Percentiles rank a stretch among this genome's conserved stretches.
Conservation (phyloP, 2,797 vertebrate species). For the Benthosema pterotum region DNA sequence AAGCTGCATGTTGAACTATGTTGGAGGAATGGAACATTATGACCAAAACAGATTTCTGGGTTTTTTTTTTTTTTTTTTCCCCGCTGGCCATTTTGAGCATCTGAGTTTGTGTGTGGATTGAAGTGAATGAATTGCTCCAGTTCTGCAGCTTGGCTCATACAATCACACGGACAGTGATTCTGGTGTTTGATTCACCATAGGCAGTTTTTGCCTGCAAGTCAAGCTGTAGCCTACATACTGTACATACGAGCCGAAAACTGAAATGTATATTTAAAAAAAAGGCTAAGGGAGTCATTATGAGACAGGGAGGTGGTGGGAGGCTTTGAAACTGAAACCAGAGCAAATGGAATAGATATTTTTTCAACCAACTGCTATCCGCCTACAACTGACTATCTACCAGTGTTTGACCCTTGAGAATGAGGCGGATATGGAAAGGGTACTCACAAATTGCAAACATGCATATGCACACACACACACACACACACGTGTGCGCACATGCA, state of each 20-base stretch:
- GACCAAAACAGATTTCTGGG: conserved; percentile 20
- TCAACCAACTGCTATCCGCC: conserved; percentile 69
- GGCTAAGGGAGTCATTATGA: conserved; percentile 72
- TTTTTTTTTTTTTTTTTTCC: too few relatives aligned
- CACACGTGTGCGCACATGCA: not conserved
- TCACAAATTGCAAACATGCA: conserved; percentile 21
- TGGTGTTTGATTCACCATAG: conserved; percentile 18
- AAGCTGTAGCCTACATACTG: not conserved
- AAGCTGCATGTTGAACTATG: conserved; percentile 23
- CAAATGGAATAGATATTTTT: conserved; percentile 71
- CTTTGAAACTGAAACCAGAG: conserved; percentile 76
- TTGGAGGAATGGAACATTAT: conserved; percentile 35
- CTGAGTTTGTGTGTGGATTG: conserved; percentile 39
- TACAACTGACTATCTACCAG: conserved; percentile 62
- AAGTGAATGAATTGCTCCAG: conserved; percentile 12
- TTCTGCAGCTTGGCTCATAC: conserved; percentile 35
- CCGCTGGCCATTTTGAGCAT: conserved; percentile 23
- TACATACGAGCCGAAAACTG: conserved; percentile 20
- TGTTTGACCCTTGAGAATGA: conserved; percentile 72
- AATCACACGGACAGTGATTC: conserved; percentile 23
- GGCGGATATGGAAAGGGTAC: conserved; percentile 70
- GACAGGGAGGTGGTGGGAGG: conserved; percentile 80
- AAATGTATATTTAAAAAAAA: conserved; percentile 58
- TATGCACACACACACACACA: not conserved
- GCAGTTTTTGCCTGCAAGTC: conserved; percentile 58